Evolutionary conservation across 2,888 invertebrate species (phyloP), one percentile per base, ranked within the genome.

Genomic region (Pollenia labialis): DNA sequence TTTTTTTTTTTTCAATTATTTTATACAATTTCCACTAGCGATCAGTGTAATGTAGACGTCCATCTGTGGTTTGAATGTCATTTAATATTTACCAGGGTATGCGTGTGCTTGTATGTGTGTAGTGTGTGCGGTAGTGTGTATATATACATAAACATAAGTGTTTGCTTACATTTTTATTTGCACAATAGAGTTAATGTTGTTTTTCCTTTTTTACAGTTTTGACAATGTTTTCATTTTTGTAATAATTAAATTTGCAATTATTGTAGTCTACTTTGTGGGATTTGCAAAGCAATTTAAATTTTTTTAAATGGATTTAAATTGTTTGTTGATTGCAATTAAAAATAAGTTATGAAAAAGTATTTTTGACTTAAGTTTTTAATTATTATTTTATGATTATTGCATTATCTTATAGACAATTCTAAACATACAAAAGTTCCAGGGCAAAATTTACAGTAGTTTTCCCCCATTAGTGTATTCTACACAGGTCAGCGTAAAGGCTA

Each of bases 241-340:
- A 44, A 62, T 82, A 76, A 76, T 83, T 83, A 71, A 76, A 83
- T 83, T 69, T 62, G 54, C n/a, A 76, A 62, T 60, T 64, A 62
- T n/a, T 76, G 4, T 48, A 54, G 82, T 40, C 62, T 62, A 42
- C 71, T 56, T 68, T 48, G 48, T 9, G 58, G 23, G 4, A 18
- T 54, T 23, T 18, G 42, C 3, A 7, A 60, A 32, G 52, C 14
- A 18, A 23, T n/a, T 40, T 56, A 11, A 72, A 64, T 56, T 64
- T 54, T 46, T 62, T 71, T 62, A 12, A 52, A 58, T 54, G 42
- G 7, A 9, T 32, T 14, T 18, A 42, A 71, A 54, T 69, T 12
- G 69, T 12, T 7, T 7, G 12, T 58, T n/a, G 23, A 58, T 58
- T 44, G 23, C 7, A 23, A 32, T 32, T 32, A 32, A 32, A 32